Base-by-base conservation (phyloP, 1,140 invertebrate species). In the Procambarus clarkii region DNA sequence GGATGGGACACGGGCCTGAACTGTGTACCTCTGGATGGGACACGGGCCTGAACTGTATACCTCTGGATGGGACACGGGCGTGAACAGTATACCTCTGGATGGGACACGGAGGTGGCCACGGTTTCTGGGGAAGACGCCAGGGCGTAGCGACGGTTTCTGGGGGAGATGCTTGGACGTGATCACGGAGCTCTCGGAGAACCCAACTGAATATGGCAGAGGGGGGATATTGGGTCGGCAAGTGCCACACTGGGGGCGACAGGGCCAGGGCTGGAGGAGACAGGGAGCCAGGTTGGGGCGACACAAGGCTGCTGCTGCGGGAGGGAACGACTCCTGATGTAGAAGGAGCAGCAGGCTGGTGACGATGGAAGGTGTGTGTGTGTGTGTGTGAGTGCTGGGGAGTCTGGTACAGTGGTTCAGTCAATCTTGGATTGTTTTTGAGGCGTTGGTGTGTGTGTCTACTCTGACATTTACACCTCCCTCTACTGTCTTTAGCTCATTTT, bases 161-260 rank as follows among this genome's bases (percentile, higher is more conserved):
- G 1, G 34, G 34, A 34, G 34, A 34, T 34, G 34, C 50, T 54
- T 54, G 50, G 8, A 54, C 50, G 13, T 54, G 81, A 9, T 58
- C 34, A 74, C n/a, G n/a, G 81, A 18, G 21, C 13, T 44, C 24
- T 69, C 15, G 58, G 50, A 34, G 34, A 13, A 69, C 58, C 21
- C 44, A 44, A 64, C 81, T 83, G 81, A 21, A 34, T 83, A 83
- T 83, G 81, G 81, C 81, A 83, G 81, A 83, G 81, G 54, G 69
- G 15, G 58, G 24, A 82, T 64, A 54, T 54, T 54, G 50, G 50
- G 50, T 34, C 50, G 60, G 81, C 58, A 13, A 44, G 81, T 83
- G 81, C 81, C 81, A 83, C 81, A 83, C 58, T 34, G 60, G 60
- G 58, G 9, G 54, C 4, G 78, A 80, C 78, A 80, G 78, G 78